Evolutionary conservation across 2,888 invertebrate species (phyloP).

Genomic region (Lottia scabra): DNA sequence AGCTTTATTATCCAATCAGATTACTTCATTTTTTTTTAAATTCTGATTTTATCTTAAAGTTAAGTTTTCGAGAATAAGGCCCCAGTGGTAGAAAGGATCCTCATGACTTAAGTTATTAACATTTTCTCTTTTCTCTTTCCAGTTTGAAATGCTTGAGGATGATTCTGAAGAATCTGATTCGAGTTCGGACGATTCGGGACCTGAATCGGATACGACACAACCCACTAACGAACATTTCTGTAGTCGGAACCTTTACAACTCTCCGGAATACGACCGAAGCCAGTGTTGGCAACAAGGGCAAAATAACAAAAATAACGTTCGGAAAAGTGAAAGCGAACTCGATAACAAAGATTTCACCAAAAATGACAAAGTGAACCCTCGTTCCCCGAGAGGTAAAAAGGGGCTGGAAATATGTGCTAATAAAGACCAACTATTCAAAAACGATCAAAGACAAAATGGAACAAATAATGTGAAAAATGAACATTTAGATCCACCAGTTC

Average conservation of each 20-base stretch:
- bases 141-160: neutral
- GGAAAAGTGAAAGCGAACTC: neutral
- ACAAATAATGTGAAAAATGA: neutral
- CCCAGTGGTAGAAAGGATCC: too few relatives aligned
- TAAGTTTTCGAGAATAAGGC: too few relatives aligned
- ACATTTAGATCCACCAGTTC: neutral
- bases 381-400: neutral
- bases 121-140: neutral
- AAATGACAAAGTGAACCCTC: neutral
- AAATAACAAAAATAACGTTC: neutral
- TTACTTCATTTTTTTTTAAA: too few relatives aligned
- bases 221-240: neutral
- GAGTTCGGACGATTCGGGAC: neutral
- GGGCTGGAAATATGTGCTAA: neutral
- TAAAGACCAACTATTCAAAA: neutral
- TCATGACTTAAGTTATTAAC: too few relatives aligned
- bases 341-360: neutral
- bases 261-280: conserved; percentile 14
- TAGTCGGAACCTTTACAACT: conserved; percentile 7
- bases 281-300: conserved; percentile 12
- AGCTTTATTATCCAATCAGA: too few relatives aligned
- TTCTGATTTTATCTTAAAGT: too few relatives aligned
- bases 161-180: neutral
- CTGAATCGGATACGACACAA: neutral
- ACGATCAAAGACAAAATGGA: neutral